Conservation (phyloP, 2,113 vertebrate species). For the Malurus elegans region DNA sequence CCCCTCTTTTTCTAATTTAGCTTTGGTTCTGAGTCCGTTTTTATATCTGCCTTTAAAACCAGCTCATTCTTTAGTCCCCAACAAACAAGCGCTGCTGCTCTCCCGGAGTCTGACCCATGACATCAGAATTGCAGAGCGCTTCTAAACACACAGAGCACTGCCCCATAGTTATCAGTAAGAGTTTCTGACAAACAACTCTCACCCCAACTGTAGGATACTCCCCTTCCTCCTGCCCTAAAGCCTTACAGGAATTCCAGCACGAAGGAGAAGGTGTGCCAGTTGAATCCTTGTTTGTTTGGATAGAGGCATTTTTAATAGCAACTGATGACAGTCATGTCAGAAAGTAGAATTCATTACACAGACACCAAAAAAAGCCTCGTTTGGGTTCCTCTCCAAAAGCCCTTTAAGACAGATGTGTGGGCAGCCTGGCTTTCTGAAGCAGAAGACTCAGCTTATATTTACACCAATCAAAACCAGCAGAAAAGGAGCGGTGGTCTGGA, state of each 20-base stretch:
- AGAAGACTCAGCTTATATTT: not conserved
- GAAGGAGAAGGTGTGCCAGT: not conserved
- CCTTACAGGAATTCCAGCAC: not conserved
- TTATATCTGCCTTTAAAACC: not conserved
- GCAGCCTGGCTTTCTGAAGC: not conserved
- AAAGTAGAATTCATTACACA: not conserved
- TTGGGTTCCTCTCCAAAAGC: not conserved
- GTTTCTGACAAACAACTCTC: not conserved
- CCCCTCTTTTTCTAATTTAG: not conserved
- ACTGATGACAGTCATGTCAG: not conserved
- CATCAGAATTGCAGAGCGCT: not conserved
- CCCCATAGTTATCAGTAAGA: not conserved
- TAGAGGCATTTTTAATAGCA: not conserved
- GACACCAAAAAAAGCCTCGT: not conserved
- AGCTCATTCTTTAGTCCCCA: not conserved
- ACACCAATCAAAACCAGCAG: not conserved
- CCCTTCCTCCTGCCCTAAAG: not conserved
- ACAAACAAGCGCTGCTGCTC: not conserved
- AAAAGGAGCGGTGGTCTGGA: not conserved
- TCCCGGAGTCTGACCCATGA: not conserved
- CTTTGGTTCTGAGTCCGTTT: not conserved
- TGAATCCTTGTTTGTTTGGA: not conserved
- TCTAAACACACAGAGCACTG: not conserved
- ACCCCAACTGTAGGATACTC: not conserved
- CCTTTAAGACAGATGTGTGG: not conserved